Base-by-base conservation (phyloP, 2,113 vertebrate species). In the Atractosteus spatula region DNA sequence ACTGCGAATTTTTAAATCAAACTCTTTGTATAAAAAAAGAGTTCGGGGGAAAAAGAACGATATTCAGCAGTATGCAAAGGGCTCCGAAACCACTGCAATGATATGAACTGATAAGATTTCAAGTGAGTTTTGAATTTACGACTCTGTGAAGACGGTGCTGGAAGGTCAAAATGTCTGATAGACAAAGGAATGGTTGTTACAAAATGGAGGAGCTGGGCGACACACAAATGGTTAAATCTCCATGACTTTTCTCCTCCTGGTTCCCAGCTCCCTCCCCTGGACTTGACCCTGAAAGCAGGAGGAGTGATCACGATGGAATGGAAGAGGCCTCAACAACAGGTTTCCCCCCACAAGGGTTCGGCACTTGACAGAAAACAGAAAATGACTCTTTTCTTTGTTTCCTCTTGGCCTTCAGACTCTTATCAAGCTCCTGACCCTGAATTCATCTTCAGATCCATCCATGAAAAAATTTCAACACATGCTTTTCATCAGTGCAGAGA, bases 251-350 rank as follows among this genome's bases (percentile, higher is more conserved):
- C 29, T 74, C 55, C 70, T 70, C 73, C 65, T 69, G 55, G 10
- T 73, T 68, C 51, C 44, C 66, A 76, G 67, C 62, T 71, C 69
- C 59, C 43, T 75, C 74, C 74, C 78, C 81, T 78, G 45, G 80
- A 76, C 69, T 77, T 74, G 81, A 77, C 77, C 75, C 76, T 74
- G 78, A 81, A 75, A 41, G 56, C 57, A 73, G 44, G 69, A 74
- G 70, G 74, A 78, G 73, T 73, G 76, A 80, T 79, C 77, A 41
- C 42, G 59, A 65, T 71, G 76, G 80, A 75, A 84, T 82, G 80
- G 75, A 80, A 76, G 51, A n/a, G 4, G n/a, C n/a, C 65, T 67
- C 71, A 73, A 16, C 61, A 74, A 54, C 0, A 41, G 63, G 42
- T 56, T 29, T 29, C 54, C 16, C 17, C 0, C 4, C 41, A 4